These are phyloP conservation scores for Chaetogeoica ovagalla DNA, from an alignment of 2,888 invertebrate species.

Conservation along the genomic window DNA sequence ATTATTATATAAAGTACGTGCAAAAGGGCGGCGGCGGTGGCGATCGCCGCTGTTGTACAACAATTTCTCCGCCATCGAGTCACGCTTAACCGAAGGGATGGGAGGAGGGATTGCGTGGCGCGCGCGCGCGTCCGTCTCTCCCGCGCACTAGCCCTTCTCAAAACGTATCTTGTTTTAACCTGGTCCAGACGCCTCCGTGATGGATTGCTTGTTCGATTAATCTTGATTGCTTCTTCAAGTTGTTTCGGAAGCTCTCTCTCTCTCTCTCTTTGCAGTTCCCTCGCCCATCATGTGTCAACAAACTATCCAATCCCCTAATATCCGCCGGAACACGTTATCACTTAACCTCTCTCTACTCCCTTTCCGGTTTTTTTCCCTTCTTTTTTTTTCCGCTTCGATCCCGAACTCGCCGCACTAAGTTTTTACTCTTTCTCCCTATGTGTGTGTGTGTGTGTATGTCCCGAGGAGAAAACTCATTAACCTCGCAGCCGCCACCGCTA, in stretches of 20 bases:
- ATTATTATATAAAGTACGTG: conserved; percentile 18
- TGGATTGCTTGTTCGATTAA: conserved; percentile 58
- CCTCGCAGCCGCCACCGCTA: not conserved
- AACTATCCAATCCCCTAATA: conserved; percentile 53
- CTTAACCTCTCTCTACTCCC: conserved; percentile 50
- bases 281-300: conserved; percentile 46
- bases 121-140: not conserved
- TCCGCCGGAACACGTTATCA: conserved; percentile 53
- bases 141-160: conserved; percentile 33
- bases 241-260: conserved; percentile 32
- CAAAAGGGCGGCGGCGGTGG: conserved; percentile 6
- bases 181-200: conserved; percentile 56
- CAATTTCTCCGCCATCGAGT: not conserved
- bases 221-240: conserved; percentile 56
- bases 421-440: not conserved
- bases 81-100: too few species aligned
- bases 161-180: conserved; percentile 53
- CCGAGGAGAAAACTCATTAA: conserved; percentile 44
- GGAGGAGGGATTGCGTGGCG: not conserved
- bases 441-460: too few species aligned
- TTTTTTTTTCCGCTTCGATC: conserved; percentile 14
- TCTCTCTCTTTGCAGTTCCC: not conserved
- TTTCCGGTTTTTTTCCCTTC: not conserved
- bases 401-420: conserved; percentile 38
- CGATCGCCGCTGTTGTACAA: conserved; percentile 5